Percentiles rank a stretch among this genome's conserved stretches.
These are phyloP conservation scores for Prochilodus magdalenae DNA, from an alignment of 2,113 vertebrate genomes.

Conservation along the genomic window DNA sequence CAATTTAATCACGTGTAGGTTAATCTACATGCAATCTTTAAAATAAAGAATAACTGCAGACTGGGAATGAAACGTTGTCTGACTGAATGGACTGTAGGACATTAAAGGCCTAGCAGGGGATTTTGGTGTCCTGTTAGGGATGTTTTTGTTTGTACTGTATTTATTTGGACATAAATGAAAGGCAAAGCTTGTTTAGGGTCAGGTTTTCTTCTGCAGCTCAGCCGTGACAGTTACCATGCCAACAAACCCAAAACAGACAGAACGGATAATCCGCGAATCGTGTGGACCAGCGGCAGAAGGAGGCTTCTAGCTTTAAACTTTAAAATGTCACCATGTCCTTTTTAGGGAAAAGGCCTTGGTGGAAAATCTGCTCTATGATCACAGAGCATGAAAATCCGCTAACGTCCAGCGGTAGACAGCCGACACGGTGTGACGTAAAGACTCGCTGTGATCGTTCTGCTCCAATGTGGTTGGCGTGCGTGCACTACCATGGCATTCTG, in stretches of 20 bases:
- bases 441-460: constrained; percentile 40
- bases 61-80: neutral
- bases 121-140: neutral
- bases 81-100: neutral
- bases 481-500: neutral
- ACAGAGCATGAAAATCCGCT: constrained; percentile 60
- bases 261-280: constrained; percentile 63
- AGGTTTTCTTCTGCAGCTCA: constrained; percentile 4
- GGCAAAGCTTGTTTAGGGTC: constrained; percentile 3
- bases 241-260: constrained; percentile 58
- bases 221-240: constrained; percentile 1
- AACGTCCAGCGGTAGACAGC: constrained; percentile 58
- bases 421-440: constrained; percentile 43
- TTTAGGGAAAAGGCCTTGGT: constrained; percentile 30
- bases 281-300: constrained; percentile 51
- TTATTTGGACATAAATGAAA: constrained; percentile 34
- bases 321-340: neutral
- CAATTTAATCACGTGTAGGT: neutral
- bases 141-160: constrained; percentile 54
- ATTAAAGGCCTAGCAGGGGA: neutral
- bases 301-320: neutral
- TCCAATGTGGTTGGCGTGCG: neutral
- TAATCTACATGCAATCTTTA: neutral
- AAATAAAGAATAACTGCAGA: neutral
- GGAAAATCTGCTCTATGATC: constrained; percentile 75